Base-by-base conservation (phyloP, 2,113 vertebrate genomes). In the Ceyx melanurus region DNA sequence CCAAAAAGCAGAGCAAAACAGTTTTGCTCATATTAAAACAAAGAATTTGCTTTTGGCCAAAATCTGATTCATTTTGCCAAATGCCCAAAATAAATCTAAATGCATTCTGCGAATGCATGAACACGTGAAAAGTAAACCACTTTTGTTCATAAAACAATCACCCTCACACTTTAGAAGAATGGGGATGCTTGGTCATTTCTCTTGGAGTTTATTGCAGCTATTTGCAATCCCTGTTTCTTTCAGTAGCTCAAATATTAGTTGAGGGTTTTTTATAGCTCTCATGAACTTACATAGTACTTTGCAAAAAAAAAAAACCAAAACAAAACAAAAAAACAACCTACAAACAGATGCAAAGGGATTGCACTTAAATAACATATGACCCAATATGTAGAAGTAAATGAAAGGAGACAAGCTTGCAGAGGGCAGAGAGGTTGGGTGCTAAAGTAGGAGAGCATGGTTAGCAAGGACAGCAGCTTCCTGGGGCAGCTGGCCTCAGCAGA, bases 371-470 rank as follows among this genome's bases (percentile, higher is more conserved):
- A 46, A 15, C 37, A 58, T 50, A 70, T 64, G 82, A 57, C 43
- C 45, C 21, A 10, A 7, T 0, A 3, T 3, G 23, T 4, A 6
- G 72, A 62, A 9, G 46, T 1, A 45, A 54, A 51, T 11, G 51
- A 28, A 18, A 79, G 71, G 23, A 82, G 67, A 45, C 18, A 51
- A 37, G 53, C n/a, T 35, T 33, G 45, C 50, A 46, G 51, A 25
- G 43, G 64, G 5, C 43, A 64, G 46, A 31, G n/a, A 21, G 48
- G 51, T 17, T 42, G 72, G 57, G 10, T 53, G 72, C 68, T 11
- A 20, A 70, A 45, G 48, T 7, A 2, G 15, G 58, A 75, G 48
- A 43, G 14, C 13, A 5, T 1, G 3, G 53, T 3, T 29, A 40
- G 68, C 33, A 22, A 31, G 46, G 64, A 56, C 73, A 76, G 53